Base-by-base conservation (phyloP, 30 jellyfish, hydroid and myxozoan genomes). In the Aurelia sp. region DNA sequence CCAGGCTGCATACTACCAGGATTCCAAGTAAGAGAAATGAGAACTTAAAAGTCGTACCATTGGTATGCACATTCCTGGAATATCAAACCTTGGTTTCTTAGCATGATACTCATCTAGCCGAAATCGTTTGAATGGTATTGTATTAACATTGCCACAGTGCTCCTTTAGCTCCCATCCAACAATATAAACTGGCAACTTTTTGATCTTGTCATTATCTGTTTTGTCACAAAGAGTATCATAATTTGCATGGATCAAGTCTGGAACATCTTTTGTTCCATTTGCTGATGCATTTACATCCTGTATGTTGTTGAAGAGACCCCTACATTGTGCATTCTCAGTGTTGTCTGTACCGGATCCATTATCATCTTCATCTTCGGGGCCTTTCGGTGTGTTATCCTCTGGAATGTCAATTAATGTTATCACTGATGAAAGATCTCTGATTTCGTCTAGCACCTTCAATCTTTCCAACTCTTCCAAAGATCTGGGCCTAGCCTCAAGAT, bases 41-140 rank as follows among this genome's bases (percentile, higher is more conserved):
- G 55, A 13, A 44, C 55, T 44, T 44, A 10, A 44, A 44, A 6
- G 55, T 44, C 76, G 68, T 72, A 84, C 93, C 93, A 84, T 50
- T 17, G 93, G 87, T 3, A 71, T 71, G 68, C 93, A 84, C 93
- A 84, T 84, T 65, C 93, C 93, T n/a, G 93, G 93, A 12, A 84
- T 84, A 66, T 84, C 93, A 72, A 84, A 84, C 40, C 87, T 72
- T 40, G 93, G 93, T 67, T 52, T 23, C 22, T 62, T 84, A 3
- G 57, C 23, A 62, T 44, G 40, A 31, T 84, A 84, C n/a, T 84
- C 70, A 11, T 71, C 93, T 80, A 84, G 62, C 51, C 35, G 51
- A 61, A 84, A 84, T 62, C 93, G 62, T 50, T 72, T 73, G 66
- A 67, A 84, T 71, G 93, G 93, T 15, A 84, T 84, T 6, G 41